Conservation (phyloP, 2,113 vertebrate genomes). For the Bubalus kerabau region DNA sequence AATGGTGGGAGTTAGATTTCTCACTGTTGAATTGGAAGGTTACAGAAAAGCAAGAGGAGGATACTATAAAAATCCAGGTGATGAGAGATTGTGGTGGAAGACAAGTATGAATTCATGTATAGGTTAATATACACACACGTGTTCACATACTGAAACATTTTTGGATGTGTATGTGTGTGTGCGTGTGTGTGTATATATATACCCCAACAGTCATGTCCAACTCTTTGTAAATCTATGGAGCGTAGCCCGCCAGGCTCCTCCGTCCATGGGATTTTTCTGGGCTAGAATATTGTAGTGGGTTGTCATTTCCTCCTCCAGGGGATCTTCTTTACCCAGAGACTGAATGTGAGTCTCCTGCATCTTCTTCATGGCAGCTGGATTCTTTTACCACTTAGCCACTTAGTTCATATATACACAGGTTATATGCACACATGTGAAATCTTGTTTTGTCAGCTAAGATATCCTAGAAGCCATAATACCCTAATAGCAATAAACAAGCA, state of each 20-base stretch:
- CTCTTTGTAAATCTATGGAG: background rate
- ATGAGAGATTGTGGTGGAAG: background rate
- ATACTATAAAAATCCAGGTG: background rate
- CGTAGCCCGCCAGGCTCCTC: fast-evolving
- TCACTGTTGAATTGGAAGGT: background rate
- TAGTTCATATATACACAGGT: background rate
- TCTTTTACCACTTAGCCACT: background rate
- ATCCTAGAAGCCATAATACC: background rate
- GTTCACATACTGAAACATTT: background rate
- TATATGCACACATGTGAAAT: background rate
- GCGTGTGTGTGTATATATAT: fast-evolving
- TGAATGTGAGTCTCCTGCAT: background rate
- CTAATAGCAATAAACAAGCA: background rate
- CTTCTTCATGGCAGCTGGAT: background rate
- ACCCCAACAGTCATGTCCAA: background rate
- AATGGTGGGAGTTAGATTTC: background rate
- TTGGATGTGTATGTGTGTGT: background rate
- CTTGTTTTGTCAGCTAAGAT: background rate
- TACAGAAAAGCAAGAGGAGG: background rate
- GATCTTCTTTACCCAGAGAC: background rate
- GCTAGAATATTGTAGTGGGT: background rate
- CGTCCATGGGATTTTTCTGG: background rate
- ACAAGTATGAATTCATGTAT: background rate
- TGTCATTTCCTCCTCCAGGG: background rate
- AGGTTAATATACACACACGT: background rate